Base-by-base conservation (phyloP, 2,888 invertebrate genomes). In the Liopterus haemorrhoidalis region DNA sequence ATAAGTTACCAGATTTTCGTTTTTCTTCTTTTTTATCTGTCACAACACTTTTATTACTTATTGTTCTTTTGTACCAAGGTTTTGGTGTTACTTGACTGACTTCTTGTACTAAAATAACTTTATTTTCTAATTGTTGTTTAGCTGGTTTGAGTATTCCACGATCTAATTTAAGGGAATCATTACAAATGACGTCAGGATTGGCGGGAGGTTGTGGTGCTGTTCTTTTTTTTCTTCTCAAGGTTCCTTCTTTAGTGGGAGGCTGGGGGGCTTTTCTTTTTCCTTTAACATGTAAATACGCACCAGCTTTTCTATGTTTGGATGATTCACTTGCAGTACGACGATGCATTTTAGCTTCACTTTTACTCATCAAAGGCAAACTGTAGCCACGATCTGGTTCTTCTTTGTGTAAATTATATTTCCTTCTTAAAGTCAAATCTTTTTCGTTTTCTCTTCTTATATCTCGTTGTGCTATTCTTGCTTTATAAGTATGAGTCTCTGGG, bases 241-340 rank as follows among this genome's bases (percentile, higher is more conserved):
- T 41, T 18, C 46, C 36, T 22, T 56, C 51, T 3, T 52, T 52
- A n/a, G 57, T 61, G 1, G 84, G 85, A 4, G 85, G 85, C 51
- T 73, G 75, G 0, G 85, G 85, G 0, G 85, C 85, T 58, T 76
- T 78, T 37, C 85, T 68, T 63, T 86, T 86, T 16, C 85, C 85
- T 53, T 82, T 83, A 1, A 85, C 85, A 68, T 85, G 82, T 16
- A 71, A 63, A 54, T 71, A 72, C 2, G 70, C 67, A 3, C 76
- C 75, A 6, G 78, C 72, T 52, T 74, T 74, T 33, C 75, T 73
- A 48, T 74, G 74, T 52, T 74, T 73, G 16, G 75, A 72, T 11
- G 72, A 71, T 65, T 81, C 80, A 59, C 79, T 81, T n/a, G 73
- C 71, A 15, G 78, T 76, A 55, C 79, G 69, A 30, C 79, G 68